Conservation (phyloP, 2,888 invertebrate genomes). For the Calliphora vomitoria region DNA sequence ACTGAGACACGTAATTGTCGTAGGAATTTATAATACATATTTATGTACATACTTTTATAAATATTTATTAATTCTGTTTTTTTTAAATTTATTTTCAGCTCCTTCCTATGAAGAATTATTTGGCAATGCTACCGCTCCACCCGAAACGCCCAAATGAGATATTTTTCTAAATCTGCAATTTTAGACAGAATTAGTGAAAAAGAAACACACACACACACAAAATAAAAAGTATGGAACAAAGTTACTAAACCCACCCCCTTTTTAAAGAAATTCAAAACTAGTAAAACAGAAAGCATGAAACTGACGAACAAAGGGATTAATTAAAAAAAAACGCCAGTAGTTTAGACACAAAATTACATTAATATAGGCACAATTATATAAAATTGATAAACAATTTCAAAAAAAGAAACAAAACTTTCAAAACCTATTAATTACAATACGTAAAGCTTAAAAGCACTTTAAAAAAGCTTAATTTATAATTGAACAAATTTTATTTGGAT, state of each 20-base stretch:
- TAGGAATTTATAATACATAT: too few species aligned
- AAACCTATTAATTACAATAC: background rate
- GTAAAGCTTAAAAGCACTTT: constrained; percentile 48
- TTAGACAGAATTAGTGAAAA: constrained; percentile 22
- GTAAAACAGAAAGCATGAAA: background rate
- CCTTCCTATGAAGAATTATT: constrained; percentile 84
- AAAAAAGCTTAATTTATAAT: constrained; percentile 57
- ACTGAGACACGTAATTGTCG: too few species aligned
- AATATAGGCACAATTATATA: constrained; percentile 45
- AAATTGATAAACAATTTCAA: constrained; percentile 7
- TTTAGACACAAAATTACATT: constrained; percentile 34
- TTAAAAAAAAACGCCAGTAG: constrained; percentile 17
- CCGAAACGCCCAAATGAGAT: constrained; percentile 78
- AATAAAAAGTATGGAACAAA: constrained; percentile 62
- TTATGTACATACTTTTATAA: too few species aligned
- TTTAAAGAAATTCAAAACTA: constrained; percentile 35
- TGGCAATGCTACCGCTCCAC: constrained; percentile 80
- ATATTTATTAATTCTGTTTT: background rate
- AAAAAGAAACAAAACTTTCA: background rate
- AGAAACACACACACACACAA: constrained; percentile 20
- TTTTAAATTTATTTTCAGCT: constrained; percentile 76
- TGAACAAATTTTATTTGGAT: constrained; percentile 22
- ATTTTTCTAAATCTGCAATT: constrained; percentile 28
- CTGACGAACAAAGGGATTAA: constrained; percentile 61
- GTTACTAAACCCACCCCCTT: constrained; percentile 75